phyloP scores from a whole-genome alignment of 2,888 invertebrate genomes.

The Dicycla oo region DNA sequence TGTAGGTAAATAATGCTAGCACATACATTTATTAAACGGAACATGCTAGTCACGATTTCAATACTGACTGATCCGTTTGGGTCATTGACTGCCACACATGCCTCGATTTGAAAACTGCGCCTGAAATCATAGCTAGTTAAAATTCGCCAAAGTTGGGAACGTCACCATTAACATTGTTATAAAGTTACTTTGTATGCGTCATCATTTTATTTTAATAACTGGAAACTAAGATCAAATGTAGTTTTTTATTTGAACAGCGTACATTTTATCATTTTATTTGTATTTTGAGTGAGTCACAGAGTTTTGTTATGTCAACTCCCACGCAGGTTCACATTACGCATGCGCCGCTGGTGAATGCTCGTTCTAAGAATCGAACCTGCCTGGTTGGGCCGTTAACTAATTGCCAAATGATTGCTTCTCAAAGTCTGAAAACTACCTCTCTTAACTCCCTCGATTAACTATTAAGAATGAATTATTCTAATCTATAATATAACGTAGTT shows the following conservation, averaged over 20 bases:
- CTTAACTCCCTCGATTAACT: too few relatives aligned
- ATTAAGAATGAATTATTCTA: background rate
- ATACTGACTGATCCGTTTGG: constrained; percentile 62
- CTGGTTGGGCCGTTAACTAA: constrained; percentile 41
- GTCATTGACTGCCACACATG: constrained; percentile 69
- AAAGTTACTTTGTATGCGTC: constrained; percentile 11
- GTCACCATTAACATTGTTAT: constrained; percentile 2
- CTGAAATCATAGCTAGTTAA: constrained; percentile 20
- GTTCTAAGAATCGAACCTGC: constrained; percentile 65
- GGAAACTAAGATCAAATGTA: background rate
- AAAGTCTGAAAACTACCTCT: background rate
- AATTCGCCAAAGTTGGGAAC: constrained; percentile 19
- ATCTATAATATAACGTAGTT: background rate
- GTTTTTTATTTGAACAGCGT: constrained; percentile 14
- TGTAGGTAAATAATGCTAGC: constrained; percentile 21
- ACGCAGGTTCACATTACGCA: constrained; percentile 73
- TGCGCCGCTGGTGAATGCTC: constrained; percentile 65
- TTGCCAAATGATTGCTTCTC: background rate
- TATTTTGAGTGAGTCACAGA: constrained; percentile 60
- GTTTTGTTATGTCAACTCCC: constrained; percentile 70
- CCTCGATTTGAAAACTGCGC: constrained; percentile 41
- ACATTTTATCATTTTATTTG: constrained; percentile 34
- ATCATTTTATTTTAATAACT: constrained; percentile 27
- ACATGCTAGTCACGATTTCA: constrained; percentile 62
- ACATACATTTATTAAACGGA: constrained; percentile 41